These are phyloP conservation scores for Polylopha cassiicola DNA, from an alignment of 2,888 invertebrate species.

Conservation along the genomic window DNA sequence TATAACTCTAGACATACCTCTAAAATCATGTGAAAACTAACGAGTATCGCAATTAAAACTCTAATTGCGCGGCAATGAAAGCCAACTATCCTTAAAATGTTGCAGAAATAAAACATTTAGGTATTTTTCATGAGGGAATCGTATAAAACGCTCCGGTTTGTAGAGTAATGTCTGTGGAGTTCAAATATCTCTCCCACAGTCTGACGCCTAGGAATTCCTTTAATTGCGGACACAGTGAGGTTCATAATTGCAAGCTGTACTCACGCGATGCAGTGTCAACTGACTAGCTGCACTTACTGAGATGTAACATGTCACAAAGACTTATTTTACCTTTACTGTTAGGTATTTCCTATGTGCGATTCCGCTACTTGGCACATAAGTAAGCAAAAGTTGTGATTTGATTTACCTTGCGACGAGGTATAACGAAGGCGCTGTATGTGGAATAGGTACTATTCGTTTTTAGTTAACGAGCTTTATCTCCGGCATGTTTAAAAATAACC, in stretches of 20 bases:
- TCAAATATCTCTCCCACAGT: slow-evolving; percentile 60
- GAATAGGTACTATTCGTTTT: too few relatives aligned
- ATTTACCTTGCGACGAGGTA: too few relatives aligned
- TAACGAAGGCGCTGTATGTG: too few relatives aligned
- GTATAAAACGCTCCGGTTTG: slow-evolving; percentile 25
- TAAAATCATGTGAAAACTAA: slow-evolving; percentile 22
- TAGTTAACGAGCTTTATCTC: too few relatives aligned
- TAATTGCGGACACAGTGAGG: slow-evolving; percentile 47
- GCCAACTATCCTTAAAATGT: slow-evolving; percentile 25
- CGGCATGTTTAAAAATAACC: too few relatives aligned
- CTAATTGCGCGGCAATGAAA: slow-evolving; percentile 22
- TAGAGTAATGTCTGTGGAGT: slow-evolving; percentile 35
- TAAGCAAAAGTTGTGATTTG: too few relatives aligned
- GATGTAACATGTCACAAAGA: too few relatives aligned
- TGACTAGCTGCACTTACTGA: slow-evolving; percentile 12
- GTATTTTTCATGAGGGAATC: slow-evolving; percentile 25
- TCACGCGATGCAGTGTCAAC: slow-evolving; percentile 27
- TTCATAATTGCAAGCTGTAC: slow-evolving; percentile 35
- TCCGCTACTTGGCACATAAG: too few relatives aligned
- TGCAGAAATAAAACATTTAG: slow-evolving; percentile 25
- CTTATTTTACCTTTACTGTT: too few relatives aligned
- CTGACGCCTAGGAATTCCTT: slow-evolving; percentile 47
- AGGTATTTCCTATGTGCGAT: too few relatives aligned
- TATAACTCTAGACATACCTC: slow-evolving; percentile 7
- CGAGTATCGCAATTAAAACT: slow-evolving; percentile 24